Evolutionary conservation across 1,140 invertebrate genomes (phyloP).

Genomic region (Drosophila sturtevanti): DNA sequence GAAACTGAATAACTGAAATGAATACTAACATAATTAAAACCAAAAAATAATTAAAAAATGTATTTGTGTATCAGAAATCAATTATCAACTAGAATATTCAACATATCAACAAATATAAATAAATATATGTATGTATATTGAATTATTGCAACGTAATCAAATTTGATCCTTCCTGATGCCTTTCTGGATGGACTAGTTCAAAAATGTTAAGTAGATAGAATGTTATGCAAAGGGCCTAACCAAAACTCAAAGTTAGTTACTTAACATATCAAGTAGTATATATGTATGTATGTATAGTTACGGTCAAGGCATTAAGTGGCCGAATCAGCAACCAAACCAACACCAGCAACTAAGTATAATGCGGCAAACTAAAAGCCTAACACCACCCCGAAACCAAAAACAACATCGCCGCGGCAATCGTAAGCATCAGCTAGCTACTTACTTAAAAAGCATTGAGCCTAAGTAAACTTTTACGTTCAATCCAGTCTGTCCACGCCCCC

Average conservation of each 20-base stretch:
- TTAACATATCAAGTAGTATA: slow-evolving; percentile 56
- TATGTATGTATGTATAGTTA: slow-evolving; percentile 42
- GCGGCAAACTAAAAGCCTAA: slow-evolving; percentile 72
- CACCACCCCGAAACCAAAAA: slow-evolving; percentile 49
- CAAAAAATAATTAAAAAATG: too few species aligned
- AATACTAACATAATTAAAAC: too few species aligned
- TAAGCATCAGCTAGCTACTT: slow-evolving; percentile 66
- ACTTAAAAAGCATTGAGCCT: slow-evolving; percentile 80
- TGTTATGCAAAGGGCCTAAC: slow-evolving; percentile 38
- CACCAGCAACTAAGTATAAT: slow-evolving; percentile 54
- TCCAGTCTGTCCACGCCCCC: slow-evolving; percentile 41
- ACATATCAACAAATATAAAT: too few species aligned
- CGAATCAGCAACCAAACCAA: slow-evolving; percentile 33
- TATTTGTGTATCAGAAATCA: too few species aligned
- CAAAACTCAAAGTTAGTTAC: slow-evolving; percentile 35
- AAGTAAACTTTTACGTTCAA: slow-evolving; percentile 75
- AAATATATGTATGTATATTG: too few species aligned
- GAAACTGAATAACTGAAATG: too few species aligned
- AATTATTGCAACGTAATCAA: background rate
- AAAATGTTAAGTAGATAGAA: slow-evolving; percentile 6
- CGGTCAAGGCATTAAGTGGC: slow-evolving; percentile 58
- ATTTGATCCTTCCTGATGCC: background rate
- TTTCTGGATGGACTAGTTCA: background rate
- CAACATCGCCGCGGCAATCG: slow-evolving; percentile 12
- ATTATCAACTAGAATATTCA: too few species aligned